Conservation (phyloP, 2,797 vertebrate species). For the Poeciliopsis presidionis region DNA sequence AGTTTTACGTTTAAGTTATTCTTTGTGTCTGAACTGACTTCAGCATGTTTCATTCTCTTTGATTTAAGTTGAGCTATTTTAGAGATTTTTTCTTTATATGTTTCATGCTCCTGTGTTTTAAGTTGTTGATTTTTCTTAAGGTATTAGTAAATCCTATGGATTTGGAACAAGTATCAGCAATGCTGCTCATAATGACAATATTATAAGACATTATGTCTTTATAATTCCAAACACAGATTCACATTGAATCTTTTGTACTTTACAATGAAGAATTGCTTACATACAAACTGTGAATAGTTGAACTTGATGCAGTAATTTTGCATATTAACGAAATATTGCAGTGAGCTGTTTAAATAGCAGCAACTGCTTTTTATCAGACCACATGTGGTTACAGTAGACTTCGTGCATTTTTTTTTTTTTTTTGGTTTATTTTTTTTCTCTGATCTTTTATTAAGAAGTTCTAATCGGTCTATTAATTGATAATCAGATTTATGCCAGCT, state of each 20-base stretch:
- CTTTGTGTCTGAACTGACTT: slow-evolving; percentile 47
- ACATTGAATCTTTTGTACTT: slow-evolving; percentile 91
- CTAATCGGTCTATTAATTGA: slow-evolving; percentile 6
- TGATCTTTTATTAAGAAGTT: background rate
- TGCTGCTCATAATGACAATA: slow-evolving; percentile 41
- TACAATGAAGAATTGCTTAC: slow-evolving; percentile 56
- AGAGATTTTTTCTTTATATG: slow-evolving; percentile 14
- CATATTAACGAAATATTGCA: background rate
- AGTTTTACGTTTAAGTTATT: background rate
- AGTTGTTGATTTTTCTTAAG: slow-evolving; percentile 47
- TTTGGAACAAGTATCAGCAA: slow-evolving; percentile 66
- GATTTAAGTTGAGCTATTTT: slow-evolving; percentile 51
- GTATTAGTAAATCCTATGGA: slow-evolving; percentile 76
- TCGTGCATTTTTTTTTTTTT: background rate
- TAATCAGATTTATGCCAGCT: slow-evolving; percentile 1
- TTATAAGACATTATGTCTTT: slow-evolving; percentile 72
- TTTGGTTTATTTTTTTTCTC: too few species aligned
- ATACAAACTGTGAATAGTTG: slow-evolving; percentile 25
- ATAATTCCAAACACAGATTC: slow-evolving; percentile 83
- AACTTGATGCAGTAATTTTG: slow-evolving; percentile 17
- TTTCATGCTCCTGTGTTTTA: slow-evolving; percentile 33
- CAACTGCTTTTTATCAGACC: background rate
- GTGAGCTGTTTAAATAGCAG: slow-evolving; percentile 12
- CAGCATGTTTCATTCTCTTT: slow-evolving; percentile 65
- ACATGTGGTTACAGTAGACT: slow-evolving; percentile 6